Evolutionary conservation across 2,113 vertebrate genomes (phyloP).

Genomic region (Oophaga pumilio): DNA sequence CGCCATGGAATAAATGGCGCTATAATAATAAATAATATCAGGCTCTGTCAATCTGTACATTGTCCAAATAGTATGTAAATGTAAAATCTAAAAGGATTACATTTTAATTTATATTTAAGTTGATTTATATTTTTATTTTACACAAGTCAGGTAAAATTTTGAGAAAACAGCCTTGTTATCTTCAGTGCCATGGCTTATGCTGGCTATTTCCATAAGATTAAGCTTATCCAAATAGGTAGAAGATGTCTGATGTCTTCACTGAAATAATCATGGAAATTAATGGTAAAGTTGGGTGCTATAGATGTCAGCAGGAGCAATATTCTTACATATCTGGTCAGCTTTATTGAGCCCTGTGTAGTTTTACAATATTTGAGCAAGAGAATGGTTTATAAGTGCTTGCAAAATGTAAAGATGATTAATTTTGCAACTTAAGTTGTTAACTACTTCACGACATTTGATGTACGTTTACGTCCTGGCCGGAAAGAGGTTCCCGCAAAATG

Average conservation of each 20-base stretch:
- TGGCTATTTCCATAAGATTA: neutral
- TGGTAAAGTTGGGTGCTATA: neutral
- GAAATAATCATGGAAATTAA: neutral
- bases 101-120: too few species aligned
- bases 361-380: neutral
- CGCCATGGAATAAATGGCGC: too few species aligned
- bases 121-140: too few species aligned
- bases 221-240: neutral
- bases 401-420: neutral
- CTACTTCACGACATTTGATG: too few species aligned
- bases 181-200: neutral
- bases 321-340: neutral
- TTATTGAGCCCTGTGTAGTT: neutral
- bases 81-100: too few species aligned
- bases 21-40: too few species aligned
- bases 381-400: neutral
- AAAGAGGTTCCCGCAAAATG: too few species aligned
- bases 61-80: too few species aligned
- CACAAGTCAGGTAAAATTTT: neutral
- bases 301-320: neutral
- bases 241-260: neutral
- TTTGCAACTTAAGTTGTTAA: too few species aligned
- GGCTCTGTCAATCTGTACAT: too few species aligned
- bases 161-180: neutral
- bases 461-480: too few species aligned